Percentiles rank a stretch among this genome's conserved stretches.
Conservation (phyloP, 1,140 invertebrate species). For the Cotesia glomerata region DNA sequence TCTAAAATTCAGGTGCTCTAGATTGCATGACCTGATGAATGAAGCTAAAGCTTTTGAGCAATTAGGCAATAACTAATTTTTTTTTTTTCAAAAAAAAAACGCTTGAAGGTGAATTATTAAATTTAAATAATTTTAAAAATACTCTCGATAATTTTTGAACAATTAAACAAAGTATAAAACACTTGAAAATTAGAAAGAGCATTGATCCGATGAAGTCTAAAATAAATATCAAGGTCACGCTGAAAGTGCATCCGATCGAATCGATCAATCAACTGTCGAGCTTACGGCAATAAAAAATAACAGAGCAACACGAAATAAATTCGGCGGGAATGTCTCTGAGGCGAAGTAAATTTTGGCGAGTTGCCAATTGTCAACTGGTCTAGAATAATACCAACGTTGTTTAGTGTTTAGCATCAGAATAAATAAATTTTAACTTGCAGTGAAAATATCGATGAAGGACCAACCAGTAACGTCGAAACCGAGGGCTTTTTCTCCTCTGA, state of each 20-base stretch:
- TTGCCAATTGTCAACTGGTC: neutral
- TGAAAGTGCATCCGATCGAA: constrained; percentile 18
- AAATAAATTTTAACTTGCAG: neutral
- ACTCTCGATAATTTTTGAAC: neutral
- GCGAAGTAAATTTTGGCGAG: constrained; percentile 5
- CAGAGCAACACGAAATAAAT: neutral
- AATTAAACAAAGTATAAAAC: neutral
- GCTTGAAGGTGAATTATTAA: too few relatives aligned
- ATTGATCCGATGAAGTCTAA: constrained; percentile 20
- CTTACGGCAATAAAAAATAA: neutral
- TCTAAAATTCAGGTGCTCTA: too few relatives aligned
- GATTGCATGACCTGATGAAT: too few relatives aligned
- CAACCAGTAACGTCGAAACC: constrained; percentile 9
- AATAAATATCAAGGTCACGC: constrained; percentile 23
- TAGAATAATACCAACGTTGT: neutral
- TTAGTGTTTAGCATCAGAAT: neutral
- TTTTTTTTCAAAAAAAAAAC: too few relatives aligned
- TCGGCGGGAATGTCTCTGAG: neutral
- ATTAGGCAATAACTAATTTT: too few relatives aligned
- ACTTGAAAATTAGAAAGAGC: neutral
- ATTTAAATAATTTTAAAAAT: too few relatives aligned
- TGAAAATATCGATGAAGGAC: constrained; percentile 31
- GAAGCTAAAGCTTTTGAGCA: too few relatives aligned
- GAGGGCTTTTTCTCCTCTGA: constrained; percentile 28
- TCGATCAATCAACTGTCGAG: constrained; percentile 25